Conservation (phyloP, 2,113 vertebrate genomes). For the Haemorhous mexicanus region DNA sequence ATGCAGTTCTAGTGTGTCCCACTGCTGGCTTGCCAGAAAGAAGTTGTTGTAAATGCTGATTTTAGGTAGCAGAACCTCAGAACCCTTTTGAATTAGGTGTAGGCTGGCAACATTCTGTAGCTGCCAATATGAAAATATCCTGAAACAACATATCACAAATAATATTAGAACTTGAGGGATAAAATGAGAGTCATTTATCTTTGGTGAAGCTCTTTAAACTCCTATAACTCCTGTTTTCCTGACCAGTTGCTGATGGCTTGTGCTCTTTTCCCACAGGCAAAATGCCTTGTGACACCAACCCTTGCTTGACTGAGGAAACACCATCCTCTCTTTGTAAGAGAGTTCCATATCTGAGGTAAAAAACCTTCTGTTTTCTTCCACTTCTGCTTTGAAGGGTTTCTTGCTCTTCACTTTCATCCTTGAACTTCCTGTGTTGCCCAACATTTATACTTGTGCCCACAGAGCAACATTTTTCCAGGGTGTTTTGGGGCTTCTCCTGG, state of each 20-base stretch:
- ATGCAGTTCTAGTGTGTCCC: neutral
- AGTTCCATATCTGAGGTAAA: slow-evolving; percentile 40
- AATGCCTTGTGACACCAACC: slow-evolving; percentile 51
- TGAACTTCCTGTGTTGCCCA: neutral
- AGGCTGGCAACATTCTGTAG: neutral
- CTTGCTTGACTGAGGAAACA: slow-evolving; percentile 32
- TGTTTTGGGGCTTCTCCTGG: neutral
- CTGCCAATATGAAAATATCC: neutral
- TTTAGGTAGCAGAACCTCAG: neutral
- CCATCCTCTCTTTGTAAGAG: neutral
- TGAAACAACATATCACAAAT: neutral
- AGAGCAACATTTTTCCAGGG: neutral
- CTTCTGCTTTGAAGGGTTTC: neutral
- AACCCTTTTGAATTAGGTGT: neutral
- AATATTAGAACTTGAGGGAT: neutral
- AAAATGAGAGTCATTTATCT: neutral
- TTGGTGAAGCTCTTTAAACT: neutral
- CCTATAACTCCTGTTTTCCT: neutral
- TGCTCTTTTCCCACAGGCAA: slow-evolving; percentile 25
- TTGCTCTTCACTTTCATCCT: neutral
- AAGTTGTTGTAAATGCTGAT: neutral
- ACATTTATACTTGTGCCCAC: neutral
- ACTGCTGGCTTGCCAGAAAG: neutral
- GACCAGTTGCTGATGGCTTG: neutral
- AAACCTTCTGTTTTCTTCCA: neutral